Evolutionary conservation across 2,797 vertebrate genomes (phyloP).

Genomic region (Syndactyla subalaris): DNA sequence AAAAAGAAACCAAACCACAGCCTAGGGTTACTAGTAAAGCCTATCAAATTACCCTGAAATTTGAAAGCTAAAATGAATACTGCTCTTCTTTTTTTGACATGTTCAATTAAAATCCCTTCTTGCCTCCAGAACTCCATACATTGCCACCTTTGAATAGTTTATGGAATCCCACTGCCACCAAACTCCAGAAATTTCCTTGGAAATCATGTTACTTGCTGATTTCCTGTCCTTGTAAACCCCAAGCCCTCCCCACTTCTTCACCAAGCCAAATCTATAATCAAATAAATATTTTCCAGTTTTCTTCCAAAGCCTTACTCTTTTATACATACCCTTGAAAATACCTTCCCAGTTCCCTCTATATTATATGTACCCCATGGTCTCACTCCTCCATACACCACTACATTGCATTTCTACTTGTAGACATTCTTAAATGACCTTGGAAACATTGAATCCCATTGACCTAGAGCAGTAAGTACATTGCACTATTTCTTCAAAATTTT

Average conservation of each 20-base stretch:
- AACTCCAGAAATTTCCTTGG: neutral
- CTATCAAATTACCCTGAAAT: conserved; percentile 5
- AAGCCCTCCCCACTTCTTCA: neutral
- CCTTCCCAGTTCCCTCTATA: neutral
- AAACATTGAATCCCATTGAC: neutral
- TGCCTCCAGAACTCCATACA: neutral
- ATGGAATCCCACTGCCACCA: neutral
- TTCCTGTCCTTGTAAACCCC: neutral
- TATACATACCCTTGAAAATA: neutral
- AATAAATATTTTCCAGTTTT: neutral
- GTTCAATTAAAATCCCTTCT: neutral
- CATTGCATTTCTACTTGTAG: neutral
- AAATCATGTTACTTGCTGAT: neutral
- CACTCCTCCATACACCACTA: neutral
- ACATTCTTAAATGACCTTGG: neutral
- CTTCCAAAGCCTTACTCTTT: neutral
- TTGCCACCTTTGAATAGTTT: neutral
- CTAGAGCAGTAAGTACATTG: neutral
- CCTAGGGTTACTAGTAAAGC: neutral
- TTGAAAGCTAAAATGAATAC: neutral
- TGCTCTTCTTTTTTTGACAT: neutral
- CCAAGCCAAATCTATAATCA: neutral
- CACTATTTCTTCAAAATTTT: neutral
- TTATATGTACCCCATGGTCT: neutral
- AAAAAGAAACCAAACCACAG: neutral